These are phyloP conservation scores for Rhea americana DNA, from an alignment of 2,113 vertebrate genomes.

Conservation along the genomic window DNA sequence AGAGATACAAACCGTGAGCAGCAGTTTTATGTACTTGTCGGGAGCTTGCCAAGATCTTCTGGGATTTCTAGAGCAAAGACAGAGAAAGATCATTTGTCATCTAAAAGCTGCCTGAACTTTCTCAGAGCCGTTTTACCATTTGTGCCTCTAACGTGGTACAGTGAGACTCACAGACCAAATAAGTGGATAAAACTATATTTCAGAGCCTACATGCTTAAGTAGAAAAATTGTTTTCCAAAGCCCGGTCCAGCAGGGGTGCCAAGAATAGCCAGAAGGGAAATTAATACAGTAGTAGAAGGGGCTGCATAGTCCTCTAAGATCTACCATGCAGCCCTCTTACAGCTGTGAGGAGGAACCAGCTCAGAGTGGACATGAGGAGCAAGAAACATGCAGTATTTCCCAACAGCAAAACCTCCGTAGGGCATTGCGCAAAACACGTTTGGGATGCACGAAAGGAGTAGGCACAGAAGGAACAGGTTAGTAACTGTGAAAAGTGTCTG, in stretches of 20 bases:
- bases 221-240: background rate
- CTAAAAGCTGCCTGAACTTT: background rate
- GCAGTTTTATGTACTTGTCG: slow-evolving; percentile 76
- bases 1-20: slow-evolving; percentile 75
- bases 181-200: background rate
- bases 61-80: slow-evolving; percentile 48
- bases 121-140: background rate
- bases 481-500: background rate
- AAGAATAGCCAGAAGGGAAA: slow-evolving; percentile 23
- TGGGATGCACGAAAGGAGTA: background rate
- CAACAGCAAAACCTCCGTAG: background rate
- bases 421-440: fast-evolving
- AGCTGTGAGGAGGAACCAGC: background rate
- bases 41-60: slow-evolving; percentile 62
- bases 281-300: background rate
- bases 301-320: background rate
- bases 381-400: background rate
- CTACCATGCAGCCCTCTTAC: background rate
- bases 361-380: fast-evolving
- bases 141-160: background rate
- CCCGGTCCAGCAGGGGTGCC: background rate
- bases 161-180: background rate
- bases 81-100: background rate
- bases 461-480: background rate
- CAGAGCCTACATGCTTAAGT: background rate